Evolutionary conservation across 2,113 vertebrate genomes (phyloP).

Genomic region (Heliornis fulica): DNA sequence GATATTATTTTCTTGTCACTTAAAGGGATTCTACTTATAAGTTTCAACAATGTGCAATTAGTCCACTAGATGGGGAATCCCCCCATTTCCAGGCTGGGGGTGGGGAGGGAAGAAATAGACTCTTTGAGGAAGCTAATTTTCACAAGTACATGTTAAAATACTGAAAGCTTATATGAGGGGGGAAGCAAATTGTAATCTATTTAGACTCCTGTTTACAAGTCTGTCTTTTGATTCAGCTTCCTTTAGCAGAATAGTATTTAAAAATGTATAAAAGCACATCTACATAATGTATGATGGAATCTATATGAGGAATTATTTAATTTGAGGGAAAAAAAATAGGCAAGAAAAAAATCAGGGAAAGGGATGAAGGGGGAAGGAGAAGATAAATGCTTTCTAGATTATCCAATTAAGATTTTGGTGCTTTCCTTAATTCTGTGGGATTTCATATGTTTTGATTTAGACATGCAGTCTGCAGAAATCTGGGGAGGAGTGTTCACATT

Average conservation of each 20-base stretch:
- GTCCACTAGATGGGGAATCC: slow-evolving; percentile 76
- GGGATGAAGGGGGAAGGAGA: neutral
- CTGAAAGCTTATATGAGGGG: neutral
- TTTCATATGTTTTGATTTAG: neutral
- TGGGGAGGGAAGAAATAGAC: too few species aligned
- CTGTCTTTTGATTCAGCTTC: neutral
- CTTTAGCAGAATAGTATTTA: neutral
- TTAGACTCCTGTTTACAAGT: neutral
- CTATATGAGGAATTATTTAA: neutral
- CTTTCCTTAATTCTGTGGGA: neutral
- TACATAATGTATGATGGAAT: neutral
- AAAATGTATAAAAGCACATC: neutral
- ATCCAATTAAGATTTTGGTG: neutral
- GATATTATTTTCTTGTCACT: neutral
- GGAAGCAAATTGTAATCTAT: neutral
- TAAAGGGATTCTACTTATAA: neutral
- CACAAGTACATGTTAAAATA: neutral
- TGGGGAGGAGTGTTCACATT: neutral
- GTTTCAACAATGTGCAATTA: slow-evolving; percentile 25
- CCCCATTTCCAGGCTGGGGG: slow-evolving; percentile 4
- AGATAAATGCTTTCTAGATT: neutral
- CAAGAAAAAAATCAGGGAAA: neutral
- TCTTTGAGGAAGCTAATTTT: neutral
- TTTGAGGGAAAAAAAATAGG: too few species aligned
- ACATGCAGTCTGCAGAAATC: neutral